Evolutionary conservation across 2,888 invertebrate genomes (phyloP).

Genomic region (Lycia hirtaria): DNA sequence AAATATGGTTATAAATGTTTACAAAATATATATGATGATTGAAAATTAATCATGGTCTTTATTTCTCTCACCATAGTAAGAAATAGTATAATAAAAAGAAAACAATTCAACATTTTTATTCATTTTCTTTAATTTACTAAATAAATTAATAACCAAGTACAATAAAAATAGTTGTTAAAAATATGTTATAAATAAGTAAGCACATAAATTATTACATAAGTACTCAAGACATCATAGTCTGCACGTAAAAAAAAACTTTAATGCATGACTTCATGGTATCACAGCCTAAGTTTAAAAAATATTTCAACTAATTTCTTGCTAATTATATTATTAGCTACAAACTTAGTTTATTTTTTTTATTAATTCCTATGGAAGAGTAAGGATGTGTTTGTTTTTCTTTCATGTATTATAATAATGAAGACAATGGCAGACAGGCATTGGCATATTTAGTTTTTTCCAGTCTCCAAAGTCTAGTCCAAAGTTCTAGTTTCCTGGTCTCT

Average conservation of each 20-base stretch:
- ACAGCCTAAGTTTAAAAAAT: slow-evolving; percentile 31
- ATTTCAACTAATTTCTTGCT: slow-evolving; percentile 30
- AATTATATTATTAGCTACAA: background rate
- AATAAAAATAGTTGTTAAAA: background rate
- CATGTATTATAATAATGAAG: no score
- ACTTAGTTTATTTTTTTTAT: no score
- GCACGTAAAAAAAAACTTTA: background rate
- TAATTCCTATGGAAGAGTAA: no score
- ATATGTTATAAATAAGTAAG: slow-evolving; percentile 2
- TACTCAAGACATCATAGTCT: background rate
- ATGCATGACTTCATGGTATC: slow-evolving; percentile 7
- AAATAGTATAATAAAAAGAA: no score
- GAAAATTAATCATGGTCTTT: background rate
- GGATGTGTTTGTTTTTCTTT: no score
- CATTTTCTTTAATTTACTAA: background rate
- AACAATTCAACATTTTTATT: background rate
- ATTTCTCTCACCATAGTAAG: no score
- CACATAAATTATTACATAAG: background rate
- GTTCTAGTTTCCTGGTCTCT: no score
- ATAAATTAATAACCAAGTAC: slow-evolving; percentile 1
- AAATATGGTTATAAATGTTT: slow-evolving; percentile 26
- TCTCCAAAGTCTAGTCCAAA: no score
- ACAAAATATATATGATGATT: slow-evolving; percentile 10
- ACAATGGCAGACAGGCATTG: no score
- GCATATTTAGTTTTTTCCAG: no score